Percentiles rank a stretch among this genome's conserved stretches.
These are phyloP conservation scores for Acleris literana DNA, from an alignment of 2,888 invertebrate genomes.

Conservation along the genomic window DNA sequence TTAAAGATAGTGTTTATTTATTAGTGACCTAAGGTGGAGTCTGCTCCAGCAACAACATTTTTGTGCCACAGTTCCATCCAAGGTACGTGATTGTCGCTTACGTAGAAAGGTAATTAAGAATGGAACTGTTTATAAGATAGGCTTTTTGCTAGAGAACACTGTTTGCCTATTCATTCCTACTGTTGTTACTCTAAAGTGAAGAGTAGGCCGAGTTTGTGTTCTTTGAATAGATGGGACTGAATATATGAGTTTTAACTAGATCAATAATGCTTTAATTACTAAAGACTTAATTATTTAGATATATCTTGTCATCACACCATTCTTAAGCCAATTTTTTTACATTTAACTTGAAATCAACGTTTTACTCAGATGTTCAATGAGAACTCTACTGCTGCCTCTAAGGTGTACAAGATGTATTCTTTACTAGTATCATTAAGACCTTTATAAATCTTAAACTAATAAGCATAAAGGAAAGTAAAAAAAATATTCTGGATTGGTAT, in stretches of 20 bases:
- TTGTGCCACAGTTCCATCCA: conserved; percentile 72
- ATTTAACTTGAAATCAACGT: no score
- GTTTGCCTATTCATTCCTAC: conserved; percentile 1
- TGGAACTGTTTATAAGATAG: conserved; percentile 6
- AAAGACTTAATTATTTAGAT: no score
- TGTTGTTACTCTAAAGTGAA: background rate
- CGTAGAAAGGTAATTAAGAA: conserved; percentile 11
- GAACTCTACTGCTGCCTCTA: no score
- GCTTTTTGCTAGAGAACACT: conserved; percentile 5
- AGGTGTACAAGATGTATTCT: no score
- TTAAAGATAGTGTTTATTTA: conserved; percentile 69
- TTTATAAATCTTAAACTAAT: no score
- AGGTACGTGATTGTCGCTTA: conserved; percentile 58
- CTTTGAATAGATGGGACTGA: background rate
- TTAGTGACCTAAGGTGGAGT: conserved; percentile 66
- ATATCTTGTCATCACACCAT: no score
- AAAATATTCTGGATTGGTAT: no score
- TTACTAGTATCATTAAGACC: no score
- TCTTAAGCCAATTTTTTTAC: no score
- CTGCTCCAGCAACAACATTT: conserved; percentile 67
- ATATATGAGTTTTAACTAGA: background rate
- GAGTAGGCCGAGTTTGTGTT: background rate
- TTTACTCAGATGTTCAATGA: no score
- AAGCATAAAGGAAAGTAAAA: no score
- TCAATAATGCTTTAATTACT: background rate